Evolutionary conservation across 2,797 vertebrate species (phyloP), one percentile per base, ranked within the genome.

Genomic region (Lepidocolaptes lacrymiger): DNA sequence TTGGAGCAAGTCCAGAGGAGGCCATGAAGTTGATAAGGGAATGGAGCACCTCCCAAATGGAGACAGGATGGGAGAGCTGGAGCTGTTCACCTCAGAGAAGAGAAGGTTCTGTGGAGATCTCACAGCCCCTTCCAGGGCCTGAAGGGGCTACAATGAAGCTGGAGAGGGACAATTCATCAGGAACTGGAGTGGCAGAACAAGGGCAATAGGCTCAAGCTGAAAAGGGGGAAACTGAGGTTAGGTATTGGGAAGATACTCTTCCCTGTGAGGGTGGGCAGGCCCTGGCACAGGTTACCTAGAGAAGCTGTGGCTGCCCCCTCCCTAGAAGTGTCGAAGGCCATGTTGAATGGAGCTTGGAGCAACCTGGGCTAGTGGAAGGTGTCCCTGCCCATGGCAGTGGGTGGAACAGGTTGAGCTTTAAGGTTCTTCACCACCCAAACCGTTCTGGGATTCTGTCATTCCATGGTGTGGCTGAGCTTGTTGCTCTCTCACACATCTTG

Each of bases 361-460:
- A 46, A 0, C 17, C 24, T 67, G 54, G 54, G 39, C 3, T 0
- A 0, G 34, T 26, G 46, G 44, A 0, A 74, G 14, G 6, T 46
- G 67, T 64, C 36, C 58, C 43, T 72, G 67, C 7, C 43, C 7
- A 6, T 14, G 67, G n/a, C 44, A 44, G 37, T 11, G 39, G 28
- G 0, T 24, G 54, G 52, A 0, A 39, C 2, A 3, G 39, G 46
- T 5, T 34, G 52, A 0, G 2, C 8, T 58, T 72, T 20, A 1
- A 37, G 32, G 13, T 52, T 17, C 28, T 14, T 52, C 39, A 5
- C 43, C 5, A 20, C 15, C 22, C 37, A 73, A 26, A 30, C 6
- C 34, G 26, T 1, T 6, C 48, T 20, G 39, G n/a, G 13, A 18
- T 39, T n/a, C 74, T 23, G 43, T 0, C 32, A 23, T 7, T n/a